Conservation (phyloP, 2,797 vertebrate species). For the Micropoecilia bifurca region DNA sequence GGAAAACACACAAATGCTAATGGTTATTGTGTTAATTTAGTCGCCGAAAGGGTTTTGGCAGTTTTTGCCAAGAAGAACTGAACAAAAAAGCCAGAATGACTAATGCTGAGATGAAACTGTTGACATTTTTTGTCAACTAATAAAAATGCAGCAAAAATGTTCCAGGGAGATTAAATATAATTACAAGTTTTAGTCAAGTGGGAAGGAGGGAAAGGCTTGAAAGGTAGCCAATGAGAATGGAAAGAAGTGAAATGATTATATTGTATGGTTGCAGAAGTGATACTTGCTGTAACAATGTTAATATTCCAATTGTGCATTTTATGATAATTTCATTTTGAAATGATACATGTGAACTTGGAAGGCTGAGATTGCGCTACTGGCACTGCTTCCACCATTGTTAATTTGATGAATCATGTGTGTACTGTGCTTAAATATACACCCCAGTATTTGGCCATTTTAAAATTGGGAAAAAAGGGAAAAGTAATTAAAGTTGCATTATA, state of each 20-base stretch:
- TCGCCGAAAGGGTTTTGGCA: background rate
- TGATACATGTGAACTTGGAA: background rate
- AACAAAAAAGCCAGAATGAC: background rate
- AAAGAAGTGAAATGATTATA: background rate
- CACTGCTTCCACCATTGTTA: background rate
- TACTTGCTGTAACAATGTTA: background rate
- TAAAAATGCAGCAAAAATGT: background rate
- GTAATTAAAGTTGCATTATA: background rate
- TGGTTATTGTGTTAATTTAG: background rate
- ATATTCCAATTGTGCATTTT: background rate
- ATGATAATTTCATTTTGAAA: background rate
- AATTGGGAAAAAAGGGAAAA: background rate
- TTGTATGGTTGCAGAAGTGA: background rate
- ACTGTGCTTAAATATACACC: background rate
- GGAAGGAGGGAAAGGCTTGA: background rate
- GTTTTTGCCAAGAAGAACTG: background rate
- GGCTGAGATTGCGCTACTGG: background rate
- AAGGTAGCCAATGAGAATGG: background rate
- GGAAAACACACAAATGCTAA: background rate
- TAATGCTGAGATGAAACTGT: background rate
- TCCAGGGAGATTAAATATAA: background rate
- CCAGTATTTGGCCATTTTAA: background rate
- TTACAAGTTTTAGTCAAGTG: background rate
- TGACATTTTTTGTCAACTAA: background rate
- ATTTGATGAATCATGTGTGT: background rate